Percentiles rank a stretch among this genome's conserved stretches.
These are phyloP conservation scores for Mercenaria mercenaria DNA, from an alignment of 1,140 invertebrate genomes.

Conservation along the genomic window DNA sequence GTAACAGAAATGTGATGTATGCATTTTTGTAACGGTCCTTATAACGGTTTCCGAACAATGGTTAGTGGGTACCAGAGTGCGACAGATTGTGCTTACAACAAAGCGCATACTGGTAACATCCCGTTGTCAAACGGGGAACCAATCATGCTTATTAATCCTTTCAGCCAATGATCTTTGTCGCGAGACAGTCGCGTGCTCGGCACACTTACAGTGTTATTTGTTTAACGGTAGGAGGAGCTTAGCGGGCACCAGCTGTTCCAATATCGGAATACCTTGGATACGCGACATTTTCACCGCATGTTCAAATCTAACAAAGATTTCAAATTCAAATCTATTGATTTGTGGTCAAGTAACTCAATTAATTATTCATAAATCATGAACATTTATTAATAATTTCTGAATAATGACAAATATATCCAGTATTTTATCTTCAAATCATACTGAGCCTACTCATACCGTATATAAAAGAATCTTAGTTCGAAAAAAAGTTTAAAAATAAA, in stretches of 20 bases:
- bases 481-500: no score
- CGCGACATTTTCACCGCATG: not conserved
- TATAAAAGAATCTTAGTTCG: no score
- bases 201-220: constrained; percentile 43
- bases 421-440: no score
- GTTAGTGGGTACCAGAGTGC: constrained; percentile 22
- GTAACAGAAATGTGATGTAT: constrained; percentile 1
- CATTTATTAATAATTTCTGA: no score
- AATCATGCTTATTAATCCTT: not conserved
- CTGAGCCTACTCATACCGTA: no score
- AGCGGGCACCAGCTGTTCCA: constrained; percentile 50
- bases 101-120: constrained; percentile 19
- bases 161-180: constrained; percentile 47
- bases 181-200: constrained; percentile 59
- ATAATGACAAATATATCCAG: no score
- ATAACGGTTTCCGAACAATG: constrained; percentile 53
- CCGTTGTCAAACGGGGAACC: constrained; percentile 28
- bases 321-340: constrained; percentile 4
- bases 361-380: no score
- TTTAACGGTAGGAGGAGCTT: constrained; percentile 51
- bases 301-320: not conserved
- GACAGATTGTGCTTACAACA: constrained; percentile 43
- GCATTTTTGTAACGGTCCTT: constrained; percentile 41
- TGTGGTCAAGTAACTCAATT: not conserved
- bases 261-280: constrained; percentile 8